Percentiles rank a stretch among this genome's conserved stretches.
Conservation (phyloP, 2,113 vertebrate genomes). For the Nothocercus julius region DNA sequence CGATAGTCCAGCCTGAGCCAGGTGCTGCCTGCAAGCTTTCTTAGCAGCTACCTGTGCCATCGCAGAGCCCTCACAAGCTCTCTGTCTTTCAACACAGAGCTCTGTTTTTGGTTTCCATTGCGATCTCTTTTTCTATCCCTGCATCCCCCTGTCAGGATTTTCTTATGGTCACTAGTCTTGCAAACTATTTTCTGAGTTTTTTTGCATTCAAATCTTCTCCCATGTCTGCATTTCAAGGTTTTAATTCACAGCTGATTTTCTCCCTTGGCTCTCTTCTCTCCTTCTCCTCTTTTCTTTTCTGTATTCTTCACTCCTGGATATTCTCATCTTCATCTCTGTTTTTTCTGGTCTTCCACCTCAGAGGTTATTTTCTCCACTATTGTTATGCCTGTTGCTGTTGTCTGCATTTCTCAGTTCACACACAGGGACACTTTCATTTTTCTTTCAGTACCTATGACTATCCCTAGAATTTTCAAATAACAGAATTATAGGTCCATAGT, state of each 20-base stretch:
- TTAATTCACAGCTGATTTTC: neutral
- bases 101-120: neutral
- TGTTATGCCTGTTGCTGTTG: neutral
- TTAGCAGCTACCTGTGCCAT: neutral
- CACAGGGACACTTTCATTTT: neutral
- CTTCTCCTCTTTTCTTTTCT: neutral
- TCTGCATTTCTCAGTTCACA: neutral
- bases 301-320: neutral
- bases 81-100: neutral
- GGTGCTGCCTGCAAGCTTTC: neutral
- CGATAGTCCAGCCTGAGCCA: neutral
- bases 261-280: neutral
- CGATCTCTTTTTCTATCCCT: neutral
- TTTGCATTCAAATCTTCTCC: neutral
- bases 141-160: neutral
- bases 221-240: neutral
- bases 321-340: neutral
- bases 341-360: neutral
- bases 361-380: neutral
- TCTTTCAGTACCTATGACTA: neutral
- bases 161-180: neutral
- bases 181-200: neutral
- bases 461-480: neutral
- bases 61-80: neutral
- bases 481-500: neutral